Percentiles rank a stretch among this genome's conserved stretches.
phyloP scores from a whole-genome alignment of 2,888 invertebrate genomes.

The Brachyopa scutellaris region DNA sequence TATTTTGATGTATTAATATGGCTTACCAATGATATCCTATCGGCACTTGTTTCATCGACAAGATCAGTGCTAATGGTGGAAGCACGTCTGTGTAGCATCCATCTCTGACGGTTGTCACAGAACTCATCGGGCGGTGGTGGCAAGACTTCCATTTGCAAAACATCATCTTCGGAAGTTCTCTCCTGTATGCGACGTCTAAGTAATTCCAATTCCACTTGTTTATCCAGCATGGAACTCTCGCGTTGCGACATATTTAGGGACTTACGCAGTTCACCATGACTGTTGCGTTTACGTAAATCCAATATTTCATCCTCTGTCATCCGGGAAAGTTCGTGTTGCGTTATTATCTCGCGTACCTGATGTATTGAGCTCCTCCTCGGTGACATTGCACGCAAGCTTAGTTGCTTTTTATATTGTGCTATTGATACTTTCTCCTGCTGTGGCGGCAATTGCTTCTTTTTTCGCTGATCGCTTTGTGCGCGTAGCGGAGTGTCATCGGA shows the following conservation, averaged over 20 bases:
- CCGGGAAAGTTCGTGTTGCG: background rate
- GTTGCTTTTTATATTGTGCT: background rate
- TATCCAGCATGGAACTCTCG: conserved; percentile 11
- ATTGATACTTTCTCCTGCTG: background rate
- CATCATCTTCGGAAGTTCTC: conserved; percentile 23
- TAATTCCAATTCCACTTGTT: conserved; percentile 35
- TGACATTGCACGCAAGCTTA: background rate
- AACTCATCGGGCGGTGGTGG: conserved; percentile 41
- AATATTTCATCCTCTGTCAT: conserved; percentile 16
- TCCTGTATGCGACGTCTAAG: conserved; percentile 21
- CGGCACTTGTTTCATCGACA: conserved; percentile 17
- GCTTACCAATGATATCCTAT: conserved; percentile 35
- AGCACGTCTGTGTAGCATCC: too few species aligned
- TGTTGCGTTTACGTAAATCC: conserved; percentile 44
- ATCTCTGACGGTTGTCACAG: conserved; percentile 2
- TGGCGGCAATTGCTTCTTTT: too few species aligned
- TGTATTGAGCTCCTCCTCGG: background rate
- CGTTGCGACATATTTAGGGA: background rate
- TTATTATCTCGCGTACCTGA: conserved; percentile 13
- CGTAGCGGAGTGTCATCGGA: too few species aligned
- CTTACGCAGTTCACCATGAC: conserved; percentile 18
- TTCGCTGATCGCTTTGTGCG: too few species aligned
- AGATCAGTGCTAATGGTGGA: background rate
- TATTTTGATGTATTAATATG: too few species aligned
- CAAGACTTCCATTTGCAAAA: conserved; percentile 24